A percentile compares a stretch with the other conserved stretches of the same genome.
Conservation (phyloP, 1,140 invertebrate species). For the Diabrotica virgifera region DNA sequence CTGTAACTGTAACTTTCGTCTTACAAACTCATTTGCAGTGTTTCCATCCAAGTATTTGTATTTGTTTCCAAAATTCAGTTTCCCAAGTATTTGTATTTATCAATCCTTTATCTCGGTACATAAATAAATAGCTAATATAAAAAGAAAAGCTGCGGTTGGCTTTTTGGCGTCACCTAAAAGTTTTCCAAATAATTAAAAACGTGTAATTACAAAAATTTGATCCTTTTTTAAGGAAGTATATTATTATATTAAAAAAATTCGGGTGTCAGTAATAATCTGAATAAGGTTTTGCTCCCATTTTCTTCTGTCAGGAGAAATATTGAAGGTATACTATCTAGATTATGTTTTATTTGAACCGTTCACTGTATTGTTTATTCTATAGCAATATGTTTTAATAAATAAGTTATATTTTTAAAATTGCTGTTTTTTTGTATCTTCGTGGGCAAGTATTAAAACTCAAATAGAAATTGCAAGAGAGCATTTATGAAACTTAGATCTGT, state of each 20-base stretch:
- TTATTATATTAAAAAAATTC: neutral
- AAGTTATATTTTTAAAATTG: slow-evolving; percentile 30
- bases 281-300: neutral
- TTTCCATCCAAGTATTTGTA: too few relatives aligned
- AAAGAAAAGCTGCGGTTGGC: too few relatives aligned
- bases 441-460: too few relatives aligned
- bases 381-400: slow-evolving; percentile 34
- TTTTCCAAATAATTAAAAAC: too few relatives aligned
- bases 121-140: too few relatives aligned
- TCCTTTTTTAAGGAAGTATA: neutral
- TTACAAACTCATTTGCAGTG: too few relatives aligned
- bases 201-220: neutral
- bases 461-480: too few relatives aligned
- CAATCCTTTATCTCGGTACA: too few relatives aligned
- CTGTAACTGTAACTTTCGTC: too few relatives aligned
- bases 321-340: neutral
- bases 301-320: neutral
- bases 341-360: slow-evolving; percentile 11
- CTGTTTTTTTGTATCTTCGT: neutral
- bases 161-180: neutral
- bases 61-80: too few relatives aligned
- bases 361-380: slow-evolving; percentile 26
- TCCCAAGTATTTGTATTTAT: too few relatives aligned
- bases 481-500: too few relatives aligned
- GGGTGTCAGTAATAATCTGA: neutral